A percentile compares a stretch with the other conserved stretches of the same genome.
These are phyloP conservation scores for Pluvialis apricaria DNA, from an alignment of 2,113 vertebrate genomes.

Conservation along the genomic window DNA sequence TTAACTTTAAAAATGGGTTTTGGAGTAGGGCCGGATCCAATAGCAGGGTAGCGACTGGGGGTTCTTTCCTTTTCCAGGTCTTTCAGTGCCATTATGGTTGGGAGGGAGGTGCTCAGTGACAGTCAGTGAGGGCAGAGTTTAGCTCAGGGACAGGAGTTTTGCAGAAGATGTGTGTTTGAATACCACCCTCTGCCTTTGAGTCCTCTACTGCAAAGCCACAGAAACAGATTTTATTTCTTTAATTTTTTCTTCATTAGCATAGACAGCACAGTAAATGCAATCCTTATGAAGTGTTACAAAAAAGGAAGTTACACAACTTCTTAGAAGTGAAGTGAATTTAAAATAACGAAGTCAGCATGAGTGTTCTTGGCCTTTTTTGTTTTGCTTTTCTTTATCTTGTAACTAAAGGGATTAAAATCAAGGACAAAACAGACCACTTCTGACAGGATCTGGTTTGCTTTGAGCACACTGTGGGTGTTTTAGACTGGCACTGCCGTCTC, in stretches of 20 bases:
- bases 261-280: not conserved
- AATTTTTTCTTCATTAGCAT: not conserved
- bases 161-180: not conserved
- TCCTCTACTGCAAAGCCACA: not conserved
- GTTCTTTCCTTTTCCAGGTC: not conserved
- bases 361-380: not conserved
- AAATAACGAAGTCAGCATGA: not conserved
- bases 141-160: not conserved
- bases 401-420: not conserved
- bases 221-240: not conserved
- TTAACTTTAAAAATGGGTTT: not conserved
- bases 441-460: not conserved
- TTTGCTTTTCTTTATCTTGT: slow-evolving; percentile 5
- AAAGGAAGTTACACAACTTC: slow-evolving; percentile 54
- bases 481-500: not conserved
- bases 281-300: not conserved
- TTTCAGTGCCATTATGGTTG: not conserved
- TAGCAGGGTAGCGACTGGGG: accelerated
- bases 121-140: not conserved
- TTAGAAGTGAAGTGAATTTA: not conserved
- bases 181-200: not conserved
- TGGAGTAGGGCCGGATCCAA: not conserved
- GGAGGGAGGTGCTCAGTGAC: not conserved
- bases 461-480: not conserved
- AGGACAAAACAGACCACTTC: not conserved